phyloP scores from a whole-genome alignment of 1,140 invertebrate genomes.

The Drosophila arawakana region DNA sequence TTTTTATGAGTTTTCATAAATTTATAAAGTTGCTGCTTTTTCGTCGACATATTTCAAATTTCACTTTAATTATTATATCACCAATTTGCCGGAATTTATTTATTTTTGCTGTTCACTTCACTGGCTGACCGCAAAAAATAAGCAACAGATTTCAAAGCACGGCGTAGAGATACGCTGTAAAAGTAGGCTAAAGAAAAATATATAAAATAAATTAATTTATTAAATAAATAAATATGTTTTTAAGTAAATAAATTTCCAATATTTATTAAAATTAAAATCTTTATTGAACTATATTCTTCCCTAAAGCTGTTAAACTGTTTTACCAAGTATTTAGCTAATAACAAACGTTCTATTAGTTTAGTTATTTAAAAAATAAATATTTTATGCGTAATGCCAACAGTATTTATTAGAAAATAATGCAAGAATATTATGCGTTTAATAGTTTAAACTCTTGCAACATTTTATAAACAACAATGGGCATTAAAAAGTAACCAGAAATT shows the following conservation, averaged over 20 bases:
- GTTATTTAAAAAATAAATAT: not conserved
- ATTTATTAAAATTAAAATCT: no score
- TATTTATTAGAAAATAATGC: conserved; percentile 20
- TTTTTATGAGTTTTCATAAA: not conserved
- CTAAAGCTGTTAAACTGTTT: no score
- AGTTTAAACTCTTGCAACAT: conserved; percentile 14
- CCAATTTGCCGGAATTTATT: conserved; percentile 30
- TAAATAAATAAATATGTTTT: not conserved
- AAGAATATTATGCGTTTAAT: no score
- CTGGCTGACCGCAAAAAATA: conserved; percentile 6
- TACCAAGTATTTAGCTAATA: not conserved
- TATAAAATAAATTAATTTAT: not conserved
- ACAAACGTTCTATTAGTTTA: conserved; percentile 4
- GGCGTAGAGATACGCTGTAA: not conserved
- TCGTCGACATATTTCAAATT: conserved; percentile 24
- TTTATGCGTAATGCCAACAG: conserved; percentile 26
- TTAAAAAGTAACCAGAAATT: no score
- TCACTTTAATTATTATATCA: conserved; percentile 33
- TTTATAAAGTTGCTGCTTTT: conserved; percentile 20
- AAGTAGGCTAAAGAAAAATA: not conserved
- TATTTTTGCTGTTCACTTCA: conserved; percentile 17
- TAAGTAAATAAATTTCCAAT: no score
- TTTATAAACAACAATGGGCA: not conserved
- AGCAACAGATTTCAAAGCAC: not conserved
- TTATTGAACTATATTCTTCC: no score